Base-by-base conservation (phyloP, 2,888 invertebrate species). In the Tipula confusa region DNA sequence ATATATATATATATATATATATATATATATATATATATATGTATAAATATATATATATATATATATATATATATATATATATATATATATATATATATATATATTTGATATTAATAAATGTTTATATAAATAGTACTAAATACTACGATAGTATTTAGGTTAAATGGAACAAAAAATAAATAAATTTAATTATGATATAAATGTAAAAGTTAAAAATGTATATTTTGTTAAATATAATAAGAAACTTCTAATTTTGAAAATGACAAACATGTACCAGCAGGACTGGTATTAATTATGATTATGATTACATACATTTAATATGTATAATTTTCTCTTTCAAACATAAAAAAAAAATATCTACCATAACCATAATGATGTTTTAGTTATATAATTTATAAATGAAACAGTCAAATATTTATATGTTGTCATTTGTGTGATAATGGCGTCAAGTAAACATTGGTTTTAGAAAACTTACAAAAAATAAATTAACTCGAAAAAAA, bases 221-320 rank as follows among this genome's bases (percentile, higher is more conserved):
- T 64, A 64, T 64, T 64, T 64, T 64, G 64, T 64, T 64, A 64
- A 64, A 24, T 24, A 64, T 24, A 64, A 64, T 64, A 64, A 64
- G 64, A 7, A 43, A 6, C 64, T 24, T 24, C 64, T 64, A 64
- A 64, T 64, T 64, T 64, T 64, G 64, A 18, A 64, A 64, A 64
- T 64, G 64, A 64, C 64, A 64, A 43, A 64, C 64, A 9, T 9
- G 64, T 64, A 64, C 64, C 64, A 64, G 64, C 64, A 18, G 64
- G 64, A 64, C 64, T 64, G 64, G 64, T 64, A 24, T 24, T 64
- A 64, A 64, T 64, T 64, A 64, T 64, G 24, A 64, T n/a, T 64
- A n/a, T n/a, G n/a, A n/a, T n/a, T n/a, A n/a, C n/a, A n/a, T n/a
- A n/a, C n/a, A 24, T 64, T 24, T 24, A 24, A 6, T 36, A n/a